phyloP scores from a whole-genome alignment of 2,888 invertebrate genomes.

The Uloborus plumipes region DNA sequence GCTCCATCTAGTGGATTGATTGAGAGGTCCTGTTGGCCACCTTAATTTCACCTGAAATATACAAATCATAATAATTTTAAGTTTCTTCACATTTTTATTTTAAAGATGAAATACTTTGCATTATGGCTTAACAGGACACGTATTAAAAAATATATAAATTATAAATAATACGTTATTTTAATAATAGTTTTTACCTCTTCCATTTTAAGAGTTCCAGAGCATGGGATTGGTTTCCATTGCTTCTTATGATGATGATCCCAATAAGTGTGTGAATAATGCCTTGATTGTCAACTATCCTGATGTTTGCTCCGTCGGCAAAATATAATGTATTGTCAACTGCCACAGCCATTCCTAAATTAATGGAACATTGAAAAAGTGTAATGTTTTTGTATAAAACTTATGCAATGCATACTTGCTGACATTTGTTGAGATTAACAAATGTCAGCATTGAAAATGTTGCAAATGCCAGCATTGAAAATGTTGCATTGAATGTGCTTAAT shows the following conservation, averaged over 20 bases:
- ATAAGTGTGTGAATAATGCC: conserved; percentile 87
- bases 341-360: conserved; percentile 82
- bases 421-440: too few species aligned
- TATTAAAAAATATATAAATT: too few species aligned
- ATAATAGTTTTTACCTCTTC: conserved; percentile 76
- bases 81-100: too few species aligned
- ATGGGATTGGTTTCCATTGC: conserved; percentile 83
- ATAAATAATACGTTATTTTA: too few species aligned
- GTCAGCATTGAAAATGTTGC: too few species aligned
- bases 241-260: conserved; percentile 71
- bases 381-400: not conserved
- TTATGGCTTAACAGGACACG: too few species aligned
- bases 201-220: conserved; percentile 85
- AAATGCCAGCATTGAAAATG: too few species aligned
- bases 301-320: conserved; percentile 96
- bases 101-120: too few species aligned
- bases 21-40: conserved; percentile 95
- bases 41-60: conserved; percentile 81
- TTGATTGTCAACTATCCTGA: conserved; percentile 91
- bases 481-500: not conserved
- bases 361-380: not conserved
- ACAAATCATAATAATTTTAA: not conserved
- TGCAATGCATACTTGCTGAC: not conserved
- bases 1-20: conserved; percentile 95
- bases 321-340: conserved; percentile 84